Evolutionary conservation across 1,140 invertebrate species (phyloP).

Genomic region (Brachionus rotundiformis): DNA sequence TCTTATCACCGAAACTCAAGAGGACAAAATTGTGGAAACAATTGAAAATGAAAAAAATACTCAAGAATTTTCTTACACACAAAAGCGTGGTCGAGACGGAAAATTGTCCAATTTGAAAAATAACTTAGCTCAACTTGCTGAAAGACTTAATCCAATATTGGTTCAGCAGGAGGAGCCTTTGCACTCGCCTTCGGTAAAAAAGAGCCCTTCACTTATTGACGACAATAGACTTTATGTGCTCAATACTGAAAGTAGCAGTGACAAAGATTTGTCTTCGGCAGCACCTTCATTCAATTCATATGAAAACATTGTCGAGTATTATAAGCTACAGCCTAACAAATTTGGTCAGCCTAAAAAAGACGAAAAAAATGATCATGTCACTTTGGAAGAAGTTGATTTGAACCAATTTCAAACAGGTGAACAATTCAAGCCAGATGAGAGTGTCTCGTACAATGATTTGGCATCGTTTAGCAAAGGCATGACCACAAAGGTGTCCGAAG

Average conservation of each 20-base stretch:
- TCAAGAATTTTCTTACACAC: neutral
- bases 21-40: constrained; percentile 25
- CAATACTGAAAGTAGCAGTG: neutral
- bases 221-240: neutral
- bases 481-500: neutral
- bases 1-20: constrained; percentile 28
- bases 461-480: constrained; percentile 6
- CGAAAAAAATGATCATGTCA: neutral
- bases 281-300: neutral
- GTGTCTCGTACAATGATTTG: neutral
- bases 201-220: neutral
- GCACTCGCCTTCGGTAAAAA: neutral
- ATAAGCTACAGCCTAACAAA: constrained; percentile 15
- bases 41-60: constrained; percentile 31
- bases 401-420: constrained; percentile 11
- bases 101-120: constrained; percentile 24
- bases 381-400: neutral
- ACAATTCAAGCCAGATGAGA: constrained; percentile 14
- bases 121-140: constrained; percentile 17
- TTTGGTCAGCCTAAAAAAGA: neutral
- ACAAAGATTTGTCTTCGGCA: constrained; percentile 7
- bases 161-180: neutral
- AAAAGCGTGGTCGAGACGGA: neutral
- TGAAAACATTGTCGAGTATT: constrained; percentile 25
- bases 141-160: neutral